Conservation (phyloP, 1,140 invertebrate species). For the Papilio xuthus region DNA sequence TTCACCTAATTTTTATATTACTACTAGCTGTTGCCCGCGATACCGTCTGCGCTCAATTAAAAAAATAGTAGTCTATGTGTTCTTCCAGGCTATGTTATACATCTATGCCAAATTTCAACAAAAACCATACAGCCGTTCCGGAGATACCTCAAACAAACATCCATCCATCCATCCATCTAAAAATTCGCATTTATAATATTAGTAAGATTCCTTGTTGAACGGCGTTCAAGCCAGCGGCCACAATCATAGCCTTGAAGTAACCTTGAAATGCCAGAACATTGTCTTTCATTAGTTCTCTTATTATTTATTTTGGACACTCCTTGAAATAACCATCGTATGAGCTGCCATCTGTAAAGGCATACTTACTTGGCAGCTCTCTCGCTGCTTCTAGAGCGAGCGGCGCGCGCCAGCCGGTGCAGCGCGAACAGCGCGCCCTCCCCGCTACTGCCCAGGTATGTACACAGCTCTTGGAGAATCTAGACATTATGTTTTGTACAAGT, state of each 20-base stretch:
- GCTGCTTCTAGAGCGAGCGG: slow-evolving; percentile 61
- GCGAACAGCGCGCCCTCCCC: slow-evolving; percentile 69
- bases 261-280: not conserved
- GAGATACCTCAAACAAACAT: too few species aligned
- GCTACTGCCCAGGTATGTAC: slow-evolving; percentile 51
- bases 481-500: not conserved
- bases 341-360: not conserved
- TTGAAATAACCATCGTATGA: not conserved
- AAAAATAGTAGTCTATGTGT: too few species aligned
- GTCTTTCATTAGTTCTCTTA: not conserved
- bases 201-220: too few species aligned
- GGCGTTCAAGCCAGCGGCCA: too few species aligned
- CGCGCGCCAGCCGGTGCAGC: slow-evolving; percentile 64
- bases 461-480: slow-evolving; percentile 69
- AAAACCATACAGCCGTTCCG: too few species aligned
- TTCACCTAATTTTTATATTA: not conserved
- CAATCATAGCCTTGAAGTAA: not conserved
- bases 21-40: too few species aligned
- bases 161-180: too few species aligned
- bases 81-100: too few species aligned
- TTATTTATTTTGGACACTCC: too few species aligned
- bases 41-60: too few species aligned
- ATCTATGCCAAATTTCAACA: too few species aligned
- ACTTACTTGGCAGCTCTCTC: slow-evolving; percentile 59
- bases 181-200: too few species aligned